Evolutionary conservation across 1,140 invertebrate genomes (phyloP).

Genomic region (Drosophila yakuba): DNA sequence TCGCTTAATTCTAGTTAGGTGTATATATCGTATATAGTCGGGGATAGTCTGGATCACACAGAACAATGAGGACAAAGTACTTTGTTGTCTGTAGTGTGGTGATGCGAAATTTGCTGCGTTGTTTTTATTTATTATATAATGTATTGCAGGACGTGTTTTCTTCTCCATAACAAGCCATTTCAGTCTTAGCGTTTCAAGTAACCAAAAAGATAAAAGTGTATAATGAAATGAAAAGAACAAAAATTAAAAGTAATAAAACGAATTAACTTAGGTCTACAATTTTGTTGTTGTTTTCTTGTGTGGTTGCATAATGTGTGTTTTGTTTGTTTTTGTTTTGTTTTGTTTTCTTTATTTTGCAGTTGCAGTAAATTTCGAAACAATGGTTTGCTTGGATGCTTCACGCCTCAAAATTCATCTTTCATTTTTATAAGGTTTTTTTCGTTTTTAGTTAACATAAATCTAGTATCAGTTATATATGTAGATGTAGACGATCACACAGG

Average conservation of each 20-base stretch:
- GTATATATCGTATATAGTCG: slow-evolving; percentile 47
- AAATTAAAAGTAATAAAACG: slow-evolving; percentile 43
- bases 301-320: slow-evolving; percentile 16
- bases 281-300: slow-evolving; percentile 30
- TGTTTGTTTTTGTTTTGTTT: slow-evolving; percentile 13
- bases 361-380: slow-evolving; percentile 77
- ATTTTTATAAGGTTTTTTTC: slow-evolving; percentile 18
- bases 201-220: slow-evolving; percentile 67
- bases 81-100: slow-evolving; percentile 52
- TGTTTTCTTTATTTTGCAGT: slow-evolving; percentile 59
- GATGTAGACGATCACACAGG: slow-evolving; percentile 77
- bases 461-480: slow-evolving; percentile 75
- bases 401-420: slow-evolving; percentile 45
- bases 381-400: slow-evolving; percentile 76
- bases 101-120: slow-evolving; percentile 26
- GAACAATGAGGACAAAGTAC: slow-evolving; percentile 52
- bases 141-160: slow-evolving; percentile 72
- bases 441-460: slow-evolving; percentile 49
- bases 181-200: slow-evolving; percentile 84
- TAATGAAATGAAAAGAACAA: slow-evolving; percentile 46
- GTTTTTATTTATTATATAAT: slow-evolving; percentile 40
- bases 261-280: slow-evolving; percentile 66
- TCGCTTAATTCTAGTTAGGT: slow-evolving; percentile 59
- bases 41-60: slow-evolving; percentile 61
- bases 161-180: slow-evolving; percentile 83